phyloP scores from a whole-genome alignment of 2,888 invertebrate species.

The Tenthredo notha region DNA sequence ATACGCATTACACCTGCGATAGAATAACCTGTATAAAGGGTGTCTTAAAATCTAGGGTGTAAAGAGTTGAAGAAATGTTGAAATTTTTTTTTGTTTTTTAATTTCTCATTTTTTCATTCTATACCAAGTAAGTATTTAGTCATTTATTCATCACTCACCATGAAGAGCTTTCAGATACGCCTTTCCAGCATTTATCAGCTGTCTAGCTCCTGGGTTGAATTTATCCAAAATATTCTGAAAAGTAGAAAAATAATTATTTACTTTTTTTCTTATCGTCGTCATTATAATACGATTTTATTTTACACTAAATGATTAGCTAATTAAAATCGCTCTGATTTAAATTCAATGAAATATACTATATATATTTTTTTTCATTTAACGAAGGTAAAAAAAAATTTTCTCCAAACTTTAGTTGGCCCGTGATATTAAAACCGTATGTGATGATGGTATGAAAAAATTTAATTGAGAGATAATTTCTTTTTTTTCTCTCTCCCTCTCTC shows the following conservation, averaged over 20 bases:
- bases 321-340: no score
- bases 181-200: conserved; percentile 96
- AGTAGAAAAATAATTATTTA: background rate
- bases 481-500: no score
- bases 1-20: background rate
- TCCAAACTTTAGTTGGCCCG: no score
- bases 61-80: background rate
- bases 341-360: no score
- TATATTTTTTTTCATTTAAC: no score
- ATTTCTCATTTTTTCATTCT: no score
- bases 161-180: conserved; percentile 96
- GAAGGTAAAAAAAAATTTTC: background rate
- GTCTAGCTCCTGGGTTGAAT: conserved; percentile 96
- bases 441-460: no score
- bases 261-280: no score
- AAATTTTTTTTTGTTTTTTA: no score
- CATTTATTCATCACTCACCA: conserved; percentile 84
- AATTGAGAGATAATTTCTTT: no score
- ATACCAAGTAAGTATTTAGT: background rate
- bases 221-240: conserved; percentile 97
- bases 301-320: background rate
- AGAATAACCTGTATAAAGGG: background rate
- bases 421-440: no score
- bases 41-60: background rate
- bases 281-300: background rate